These are phyloP conservation scores for Callithrix jacchus DNA, from an alignment of 2,113 vertebrate genomes.

Conservation along the genomic window DNA sequence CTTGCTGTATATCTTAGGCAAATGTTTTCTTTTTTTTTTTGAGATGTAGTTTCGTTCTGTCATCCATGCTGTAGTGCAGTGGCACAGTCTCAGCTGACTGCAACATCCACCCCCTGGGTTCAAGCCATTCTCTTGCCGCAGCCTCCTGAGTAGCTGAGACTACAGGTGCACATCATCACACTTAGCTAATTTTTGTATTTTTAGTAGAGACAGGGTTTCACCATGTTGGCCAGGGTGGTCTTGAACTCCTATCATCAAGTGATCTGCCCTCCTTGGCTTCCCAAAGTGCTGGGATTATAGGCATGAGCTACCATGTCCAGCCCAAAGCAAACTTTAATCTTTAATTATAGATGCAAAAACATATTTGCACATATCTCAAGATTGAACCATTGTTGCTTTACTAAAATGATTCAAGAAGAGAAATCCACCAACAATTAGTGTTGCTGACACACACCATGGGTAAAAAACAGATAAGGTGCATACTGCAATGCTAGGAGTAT, in stretches of 20 bases:
- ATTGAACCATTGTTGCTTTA: background rate
- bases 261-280: too few relatives aligned
- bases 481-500: fast-evolving
- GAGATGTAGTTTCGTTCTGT: background rate
- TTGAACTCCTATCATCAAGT: background rate
- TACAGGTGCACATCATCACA: background rate
- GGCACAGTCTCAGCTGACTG: background rate
- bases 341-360: background rate
- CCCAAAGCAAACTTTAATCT: background rate
- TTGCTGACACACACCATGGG: fast-evolving
- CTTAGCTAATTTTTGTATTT: too few relatives aligned
- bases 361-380: background rate
- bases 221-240: background rate
- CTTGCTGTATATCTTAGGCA: background rate
- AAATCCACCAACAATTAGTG: fast-evolving
- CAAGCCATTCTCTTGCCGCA: background rate
- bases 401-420: background rate
- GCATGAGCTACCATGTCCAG: too few relatives aligned
- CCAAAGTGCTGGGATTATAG: too few relatives aligned
- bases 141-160: background rate
- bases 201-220: too few relatives aligned
- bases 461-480: fast-evolving
- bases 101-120: background rate
- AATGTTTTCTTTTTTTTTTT: background rate
- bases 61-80: background rate